Base-by-base conservation (phyloP, 2,113 vertebrate species). In the Tamias sibiricus region DNA sequence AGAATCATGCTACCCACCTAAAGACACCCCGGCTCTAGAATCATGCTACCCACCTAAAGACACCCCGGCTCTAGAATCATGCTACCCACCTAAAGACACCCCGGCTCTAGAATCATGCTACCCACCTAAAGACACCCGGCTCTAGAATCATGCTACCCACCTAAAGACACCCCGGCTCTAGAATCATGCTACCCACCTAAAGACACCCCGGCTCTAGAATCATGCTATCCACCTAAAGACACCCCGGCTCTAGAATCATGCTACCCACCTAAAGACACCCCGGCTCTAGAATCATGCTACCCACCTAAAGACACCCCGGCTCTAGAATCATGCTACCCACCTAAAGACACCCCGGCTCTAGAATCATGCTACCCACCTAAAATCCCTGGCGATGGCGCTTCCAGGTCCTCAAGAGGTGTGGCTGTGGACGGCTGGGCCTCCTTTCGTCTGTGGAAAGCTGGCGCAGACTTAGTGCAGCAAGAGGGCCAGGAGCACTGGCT, bases 321-420 rank as follows among this genome's bases (percentile, higher is more conserved):
- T 57, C 40, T 74, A 19, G 37, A 75, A 74, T 26, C 20, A 52
- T 17, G 30, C 35, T 14, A 10, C 44, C 44, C 42, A n/a, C 54
- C 74, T 71, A 2, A 26, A 26, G n/a, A n/a, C n/a, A n/a, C n/a
- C n/a, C n/a, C 7, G 44, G 62, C 52, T 57, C 40, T 74, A 19
- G 37, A 75, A 74, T 26, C 20, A 52, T 17, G 30, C 35, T 14
- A 10, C 44, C 44, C 42, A n/a, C 54, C 74, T 71, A 2, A 26
- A 26, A 4, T 13, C 54, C 49, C 4, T 2, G 4, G 4, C 2
- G n/a, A 32, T 5, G 20, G 10, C 14, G 35, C 28, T 22, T 13
- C 4, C 49, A 54, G 19, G 6, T 30, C 69, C 19, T 44, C 0
- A 1, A 9, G 26, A 10, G 35, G 42, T 0, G n/a, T 9, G 0